Base-by-base conservation (phyloP, 2,113 vertebrate genomes). In the Todiramphus saurophagus region DNA sequence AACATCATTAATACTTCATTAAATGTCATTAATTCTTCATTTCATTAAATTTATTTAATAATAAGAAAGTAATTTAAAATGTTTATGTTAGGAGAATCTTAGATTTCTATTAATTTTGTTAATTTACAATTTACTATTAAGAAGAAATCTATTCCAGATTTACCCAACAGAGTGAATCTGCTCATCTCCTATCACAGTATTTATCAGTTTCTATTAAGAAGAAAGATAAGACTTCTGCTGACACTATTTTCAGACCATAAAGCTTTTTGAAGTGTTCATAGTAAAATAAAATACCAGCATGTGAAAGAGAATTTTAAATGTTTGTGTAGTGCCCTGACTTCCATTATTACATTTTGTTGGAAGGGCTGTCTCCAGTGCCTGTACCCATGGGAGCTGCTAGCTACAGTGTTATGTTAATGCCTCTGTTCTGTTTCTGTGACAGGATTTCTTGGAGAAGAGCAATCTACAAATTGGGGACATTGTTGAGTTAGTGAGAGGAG, bases 401-500 rank as follows among this genome's bases (percentile, higher is more conserved):
- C 50, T 86, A 10, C 46, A 66, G 33, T 43, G 27, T 44, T 55
- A 3, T 2, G 2, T 30, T 43, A 67, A 62, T 62, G 31, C 63
- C 46, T 44, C 33, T 56, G 50, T 62, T 94, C 66, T 83, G 14
- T 87, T 89, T 70, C 27, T 91, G 68, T 68, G 48, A 10, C 96
- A 99, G 99, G 97, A 91, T n/a, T 99, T 99, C 83, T 94, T 99
- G 91, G 95, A 98, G 58, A 98, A 99, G 94, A 99, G 98, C 95
- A 99, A 99, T 18, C 63, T 94, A 1, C 99, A 99, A 97, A 99
- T 99, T 43, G 93, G 84, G 93, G 98, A 99, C 41, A 99, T 99
- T 37, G 99, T 99, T 25, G 98, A 99, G 91, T 83, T 99, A 62
- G 99, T 99, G 62, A 97, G 99, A 91, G 99, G 99, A 33, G 98